These are phyloP conservation scores for Oconnorella tubifera DNA, from an alignment of 2,888 invertebrate genomes.

Conservation along the genomic window DNA sequence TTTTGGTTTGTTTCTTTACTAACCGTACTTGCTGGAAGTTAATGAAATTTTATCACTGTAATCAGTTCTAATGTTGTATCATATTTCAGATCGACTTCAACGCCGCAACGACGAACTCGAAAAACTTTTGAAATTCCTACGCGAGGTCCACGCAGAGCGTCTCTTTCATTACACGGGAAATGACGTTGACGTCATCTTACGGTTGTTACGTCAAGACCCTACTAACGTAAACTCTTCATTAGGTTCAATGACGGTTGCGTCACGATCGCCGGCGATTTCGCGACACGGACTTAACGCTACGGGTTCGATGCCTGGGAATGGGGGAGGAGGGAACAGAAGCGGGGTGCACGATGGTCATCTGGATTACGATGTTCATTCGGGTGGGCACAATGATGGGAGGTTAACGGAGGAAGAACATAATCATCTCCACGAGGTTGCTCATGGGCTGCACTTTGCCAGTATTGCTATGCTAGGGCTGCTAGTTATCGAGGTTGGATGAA, in stretches of 20 bases:
- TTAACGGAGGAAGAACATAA: too few species aligned
- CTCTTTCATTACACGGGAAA: constrained; percentile 28
- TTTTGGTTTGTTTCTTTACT: too few species aligned
- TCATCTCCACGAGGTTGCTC: constrained; percentile 37
- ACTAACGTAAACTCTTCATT: constrained; percentile 9
- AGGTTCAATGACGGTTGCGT: too few species aligned
- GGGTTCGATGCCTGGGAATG: not conserved
- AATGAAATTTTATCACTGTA: too few species aligned
- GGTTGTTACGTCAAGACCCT: constrained; percentile 20
- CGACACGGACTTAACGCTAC: not conserved
- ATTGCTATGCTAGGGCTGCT: constrained; percentile 36
- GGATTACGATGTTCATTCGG: not conserved
- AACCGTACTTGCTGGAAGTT: too few species aligned
- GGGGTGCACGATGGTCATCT: not conserved
- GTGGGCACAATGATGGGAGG: constrained; percentile 8
- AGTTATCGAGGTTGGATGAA: constrained; percentile 35
- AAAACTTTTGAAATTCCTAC: not conserved
- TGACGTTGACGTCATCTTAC: constrained; percentile 29
- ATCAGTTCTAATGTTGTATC: too few species aligned
- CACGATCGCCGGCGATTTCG: not conserved
- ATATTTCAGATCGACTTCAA: not conserved
- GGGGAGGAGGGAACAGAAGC: not conserved
- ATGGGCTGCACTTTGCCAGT: constrained; percentile 38
- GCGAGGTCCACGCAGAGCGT: constrained; percentile 13
- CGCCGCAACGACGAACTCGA: not conserved